phyloP scores from a whole-genome alignment of 2,888 invertebrate genomes.

The Drosophila multiciliata region DNA sequence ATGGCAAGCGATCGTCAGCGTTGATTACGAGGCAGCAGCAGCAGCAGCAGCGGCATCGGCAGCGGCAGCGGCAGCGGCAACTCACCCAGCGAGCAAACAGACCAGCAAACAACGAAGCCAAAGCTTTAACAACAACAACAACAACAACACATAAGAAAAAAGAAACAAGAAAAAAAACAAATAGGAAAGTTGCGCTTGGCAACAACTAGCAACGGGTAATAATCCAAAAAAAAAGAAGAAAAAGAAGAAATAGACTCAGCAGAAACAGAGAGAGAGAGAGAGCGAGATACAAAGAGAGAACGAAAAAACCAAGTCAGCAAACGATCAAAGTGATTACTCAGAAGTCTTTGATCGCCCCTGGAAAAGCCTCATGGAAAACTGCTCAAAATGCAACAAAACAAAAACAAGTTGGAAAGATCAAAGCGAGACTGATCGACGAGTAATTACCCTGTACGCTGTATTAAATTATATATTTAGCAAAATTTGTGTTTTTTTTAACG shows the following conservation, averaged over 20 bases:
- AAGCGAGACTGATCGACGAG: not conserved
- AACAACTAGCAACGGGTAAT: slow-evolving; percentile 57
- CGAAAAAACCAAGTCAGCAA: slow-evolving; percentile 53
- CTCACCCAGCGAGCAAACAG: slow-evolving; percentile 52
- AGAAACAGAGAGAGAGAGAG: not conserved
- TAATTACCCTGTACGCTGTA: not conserved
- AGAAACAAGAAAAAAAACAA: slow-evolving; percentile 25
- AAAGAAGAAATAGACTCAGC: not conserved
- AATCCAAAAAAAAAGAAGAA: slow-evolving; percentile 45
- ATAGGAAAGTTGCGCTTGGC: slow-evolving; percentile 63
- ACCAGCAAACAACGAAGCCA: slow-evolving; percentile 57
- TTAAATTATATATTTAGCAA: not conserved
- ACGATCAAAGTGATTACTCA: slow-evolving; percentile 63
- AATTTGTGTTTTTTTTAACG: too few species aligned
- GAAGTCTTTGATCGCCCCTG: slow-evolving; percentile 27
- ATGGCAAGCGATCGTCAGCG: slow-evolving; percentile 65
- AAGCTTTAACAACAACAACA: slow-evolving; percentile 57
- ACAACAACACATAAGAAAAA: slow-evolving; percentile 35
- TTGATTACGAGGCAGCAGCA: slow-evolving; percentile 58
- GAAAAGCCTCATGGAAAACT: slow-evolving; percentile 1
- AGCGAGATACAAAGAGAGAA: not conserved
- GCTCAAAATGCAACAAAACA: not conserved
- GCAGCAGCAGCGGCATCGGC: slow-evolving; percentile 17
- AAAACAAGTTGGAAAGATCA: not conserved
- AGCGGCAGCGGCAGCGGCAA: slow-evolving; percentile 45